Conservation (phyloP, 1,140 invertebrate species). For the Drosophila trapezifrons region DNA sequence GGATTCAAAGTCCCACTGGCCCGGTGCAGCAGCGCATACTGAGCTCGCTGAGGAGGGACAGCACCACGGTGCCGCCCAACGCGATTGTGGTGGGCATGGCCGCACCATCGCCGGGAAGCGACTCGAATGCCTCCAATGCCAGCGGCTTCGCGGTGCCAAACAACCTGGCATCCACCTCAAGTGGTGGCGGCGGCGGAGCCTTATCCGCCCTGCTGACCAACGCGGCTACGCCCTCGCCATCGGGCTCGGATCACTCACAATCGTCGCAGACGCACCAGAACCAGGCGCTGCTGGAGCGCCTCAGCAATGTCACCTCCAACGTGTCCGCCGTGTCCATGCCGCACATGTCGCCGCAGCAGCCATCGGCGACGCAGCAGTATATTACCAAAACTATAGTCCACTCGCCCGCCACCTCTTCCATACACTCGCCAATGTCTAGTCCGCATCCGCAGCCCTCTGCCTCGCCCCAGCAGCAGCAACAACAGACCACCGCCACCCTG, state of each 20-base stretch:
- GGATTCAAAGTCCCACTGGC: conserved; percentile 73
- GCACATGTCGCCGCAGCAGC: conserved; percentile 79
- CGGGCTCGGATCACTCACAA: conserved; percentile 79
- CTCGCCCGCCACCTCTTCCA: conserved; percentile 80
- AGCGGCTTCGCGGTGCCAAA: conserved; percentile 80
- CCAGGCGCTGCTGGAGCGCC: conserved; percentile 75
- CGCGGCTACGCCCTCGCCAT: conserved; percentile 75
- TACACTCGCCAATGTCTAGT: conserved; percentile 86
- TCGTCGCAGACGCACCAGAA: conserved; percentile 78
- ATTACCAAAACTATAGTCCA: conserved; percentile 79
- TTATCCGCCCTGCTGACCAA: conserved; percentile 68
- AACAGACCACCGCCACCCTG: conserved; percentile 84
- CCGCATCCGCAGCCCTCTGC: conserved; percentile 87
- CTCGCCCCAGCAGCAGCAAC: conserved; percentile 73
- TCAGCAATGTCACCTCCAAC: conserved; percentile 73
- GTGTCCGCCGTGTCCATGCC: conserved; percentile 70
- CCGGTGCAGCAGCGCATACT: conserved; percentile 73
- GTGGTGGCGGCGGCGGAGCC: conserved; percentile 46
- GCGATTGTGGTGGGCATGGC: conserved; percentile 79
- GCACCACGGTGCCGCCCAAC: conserved; percentile 73
- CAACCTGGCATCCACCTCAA: conserved; percentile 56
- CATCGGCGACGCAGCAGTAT: conserved; percentile 58
- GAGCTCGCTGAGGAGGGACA: conserved; percentile 73
- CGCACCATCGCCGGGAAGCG: conserved; percentile 82
- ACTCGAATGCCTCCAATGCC: conserved; percentile 82